These are phyloP conservation scores for Hucho hucho DNA, from an alignment of 2,113 vertebrate genomes.

Conservation along the genomic window DNA sequence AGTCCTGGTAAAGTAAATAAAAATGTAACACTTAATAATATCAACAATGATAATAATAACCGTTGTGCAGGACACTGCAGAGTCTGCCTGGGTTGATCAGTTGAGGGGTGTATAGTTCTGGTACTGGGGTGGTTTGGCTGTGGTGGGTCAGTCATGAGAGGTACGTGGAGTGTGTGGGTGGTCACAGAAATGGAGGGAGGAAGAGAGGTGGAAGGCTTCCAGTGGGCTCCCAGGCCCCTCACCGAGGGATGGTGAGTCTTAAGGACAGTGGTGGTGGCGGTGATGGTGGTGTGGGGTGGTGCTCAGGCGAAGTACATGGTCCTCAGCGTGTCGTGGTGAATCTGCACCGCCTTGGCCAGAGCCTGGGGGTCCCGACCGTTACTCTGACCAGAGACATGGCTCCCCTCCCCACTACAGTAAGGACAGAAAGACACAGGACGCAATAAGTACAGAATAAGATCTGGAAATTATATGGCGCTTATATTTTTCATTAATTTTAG, in stretches of 20 bases:
- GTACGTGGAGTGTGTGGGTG: constrained; percentile 46
- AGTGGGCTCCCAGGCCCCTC: constrained; percentile 37
- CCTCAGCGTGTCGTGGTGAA: constrained; percentile 99
- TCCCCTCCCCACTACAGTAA: constrained; percentile 88
- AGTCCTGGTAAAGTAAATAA: constrained; percentile 51
- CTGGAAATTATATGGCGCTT: neutral
- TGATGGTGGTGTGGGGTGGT: constrained; percentile 8
- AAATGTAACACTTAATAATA: constrained; percentile 44
- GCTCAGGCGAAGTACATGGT: constrained; percentile 99
- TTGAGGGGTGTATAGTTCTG: constrained; percentile 34
- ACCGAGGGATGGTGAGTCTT: constrained; percentile 22
- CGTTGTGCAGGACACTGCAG: constrained; percentile 59
- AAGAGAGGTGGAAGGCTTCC: neutral
- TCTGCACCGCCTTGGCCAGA: constrained; percentile 97
- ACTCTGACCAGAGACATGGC: constrained; percentile 98
- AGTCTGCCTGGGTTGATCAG: constrained; percentile 14
- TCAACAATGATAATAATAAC: constrained; percentile 44
- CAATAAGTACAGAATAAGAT: neutral
- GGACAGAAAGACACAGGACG: constrained; percentile 11
- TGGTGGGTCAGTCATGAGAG: constrained; percentile 21
- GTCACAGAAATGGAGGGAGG: neutral
- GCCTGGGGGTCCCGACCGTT: constrained; percentile 98
- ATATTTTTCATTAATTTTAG: neutral
- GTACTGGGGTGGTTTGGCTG: constrained; percentile 26
- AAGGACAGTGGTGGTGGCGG: constrained; percentile 23